phyloP scores from a whole-genome alignment of 2,797 vertebrate species.

The Microcaecilia unicolor region DNA sequence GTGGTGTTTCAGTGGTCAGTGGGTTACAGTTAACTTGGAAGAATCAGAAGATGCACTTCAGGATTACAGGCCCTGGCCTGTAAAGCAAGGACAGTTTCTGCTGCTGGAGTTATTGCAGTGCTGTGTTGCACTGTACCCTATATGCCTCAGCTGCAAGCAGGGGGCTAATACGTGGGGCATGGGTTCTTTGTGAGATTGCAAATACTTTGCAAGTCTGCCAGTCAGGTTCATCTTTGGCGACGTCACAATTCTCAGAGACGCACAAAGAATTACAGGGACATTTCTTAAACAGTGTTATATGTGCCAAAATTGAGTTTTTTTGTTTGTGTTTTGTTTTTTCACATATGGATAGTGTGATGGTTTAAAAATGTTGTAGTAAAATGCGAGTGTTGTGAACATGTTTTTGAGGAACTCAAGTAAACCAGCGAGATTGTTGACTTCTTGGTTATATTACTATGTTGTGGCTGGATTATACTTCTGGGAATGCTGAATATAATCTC shows the following conservation, averaged over 20 bases:
- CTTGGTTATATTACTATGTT: conserved; percentile 1
- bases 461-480: conserved; percentile 3
- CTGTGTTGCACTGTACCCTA: conserved; percentile 50
- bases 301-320: conserved; percentile 42
- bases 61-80: conserved; percentile 10
- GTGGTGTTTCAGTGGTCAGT: conserved; percentile 3
- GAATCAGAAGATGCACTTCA: conserved; percentile 11
- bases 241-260: conserved; percentile 17
- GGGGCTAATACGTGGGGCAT: conserved; percentile 30
- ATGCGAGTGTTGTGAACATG: conserved; percentile 23
- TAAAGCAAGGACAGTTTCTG: too few species aligned
- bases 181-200: conserved; percentile 1
- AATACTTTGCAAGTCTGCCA: conserved; percentile 46
- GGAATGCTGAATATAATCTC: conserved; percentile 9
- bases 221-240: conserved; percentile 21
- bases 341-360: conserved; percentile 24
- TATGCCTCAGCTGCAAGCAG: conserved; percentile 39
- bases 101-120: conserved; percentile 43
- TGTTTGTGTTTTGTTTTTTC: conserved; percentile 16
- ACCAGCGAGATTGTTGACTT: background rate
- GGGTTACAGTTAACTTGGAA: background rate
- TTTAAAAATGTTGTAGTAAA: conserved; percentile 23
- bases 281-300: conserved; percentile 18
- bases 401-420: conserved; percentile 25
- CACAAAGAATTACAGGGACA: conserved; percentile 17